Evolutionary conservation across 2,888 invertebrate species (phyloP).

Genomic region (Cylindroiulus punctatus): DNA sequence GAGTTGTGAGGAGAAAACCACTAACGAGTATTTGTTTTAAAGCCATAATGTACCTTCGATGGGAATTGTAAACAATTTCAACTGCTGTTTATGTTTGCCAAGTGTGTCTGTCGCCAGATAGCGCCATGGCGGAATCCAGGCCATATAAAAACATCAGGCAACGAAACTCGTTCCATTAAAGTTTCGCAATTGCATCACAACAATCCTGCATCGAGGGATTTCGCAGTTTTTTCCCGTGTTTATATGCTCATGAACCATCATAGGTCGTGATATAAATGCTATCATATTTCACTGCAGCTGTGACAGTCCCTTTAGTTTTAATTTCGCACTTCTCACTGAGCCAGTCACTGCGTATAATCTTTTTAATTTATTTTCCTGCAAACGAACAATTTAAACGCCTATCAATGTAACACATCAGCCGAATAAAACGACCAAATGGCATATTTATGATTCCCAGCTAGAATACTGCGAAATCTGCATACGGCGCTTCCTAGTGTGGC

Average conservation of each 20-base stretch:
- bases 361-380: constrained; percentile 45
- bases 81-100: neutral
- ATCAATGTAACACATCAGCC: constrained; percentile 47
- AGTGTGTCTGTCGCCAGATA: neutral
- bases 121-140: neutral
- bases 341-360: constrained; percentile 10
- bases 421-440: constrained; percentile 11
- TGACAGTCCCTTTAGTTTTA: constrained; percentile 43
- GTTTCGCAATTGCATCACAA: constrained; percentile 4
- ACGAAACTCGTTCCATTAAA: constrained; percentile 40
- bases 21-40: too few relatives aligned
- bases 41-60: too few relatives aligned
- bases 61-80: too few relatives aligned
- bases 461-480: constrained; percentile 6
- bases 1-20: too few relatives aligned
- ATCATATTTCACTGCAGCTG: constrained; percentile 47
- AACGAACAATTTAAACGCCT: constrained; percentile 45
- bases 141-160: constrained; percentile 17
- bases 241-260: constrained; percentile 13
- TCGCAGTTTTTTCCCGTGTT: neutral
- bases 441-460: constrained; percentile 14
- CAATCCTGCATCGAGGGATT: neutral
- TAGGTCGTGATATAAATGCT: constrained; percentile 17
- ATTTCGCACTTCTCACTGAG: constrained; percentile 39
- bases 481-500: neutral